A percentile compares a stretch with the other conserved stretches of the same genome.
phyloP scores from a whole-genome alignment of 1,140 invertebrate species.

The Homalodisca vitripennis region DNA sequence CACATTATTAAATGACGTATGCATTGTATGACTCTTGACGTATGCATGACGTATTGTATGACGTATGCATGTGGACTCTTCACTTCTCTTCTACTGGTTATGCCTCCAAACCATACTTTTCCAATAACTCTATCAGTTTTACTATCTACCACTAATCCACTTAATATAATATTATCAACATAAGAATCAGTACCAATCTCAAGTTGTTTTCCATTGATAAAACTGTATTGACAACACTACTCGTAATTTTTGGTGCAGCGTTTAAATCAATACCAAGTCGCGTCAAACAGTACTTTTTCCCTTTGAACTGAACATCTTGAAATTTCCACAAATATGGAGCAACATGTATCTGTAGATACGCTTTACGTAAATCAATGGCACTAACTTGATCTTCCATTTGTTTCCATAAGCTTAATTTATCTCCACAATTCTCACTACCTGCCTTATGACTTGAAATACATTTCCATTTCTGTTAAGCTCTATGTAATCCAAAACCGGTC shows the following conservation, averaged over 20 bases:
- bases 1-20: too few relatives aligned
- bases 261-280: slow-evolving; percentile 22
- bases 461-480: too few relatives aligned
- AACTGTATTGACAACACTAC: slow-evolving; percentile 1
- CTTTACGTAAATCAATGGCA: not conserved
- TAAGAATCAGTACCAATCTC: not conserved
- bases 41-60: too few relatives aligned
- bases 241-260: slow-evolving; percentile 15
- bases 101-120: too few relatives aligned
- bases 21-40: too few relatives aligned
- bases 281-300: slow-evolving; percentile 18
- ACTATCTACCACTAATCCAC: not conserved
- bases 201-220: not conserved
- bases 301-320: slow-evolving; percentile 24
- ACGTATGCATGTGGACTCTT: too few relatives aligned
- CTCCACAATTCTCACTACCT: too few relatives aligned
- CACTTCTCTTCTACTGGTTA: too few relatives aligned
- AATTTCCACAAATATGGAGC: slow-evolving; percentile 14
- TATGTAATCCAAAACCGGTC: too few relatives aligned
- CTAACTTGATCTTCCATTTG: not conserved
- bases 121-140: too few relatives aligned
- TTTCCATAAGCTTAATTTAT: too few relatives aligned
- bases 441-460: too few relatives aligned
- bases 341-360: slow-evolving; percentile 9
- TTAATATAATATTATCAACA: not conserved